Percentiles rank a stretch among this genome's conserved stretches.
phyloP scores from a whole-genome alignment of 1,140 invertebrate genomes.

The Zaprionus inermis region DNA sequence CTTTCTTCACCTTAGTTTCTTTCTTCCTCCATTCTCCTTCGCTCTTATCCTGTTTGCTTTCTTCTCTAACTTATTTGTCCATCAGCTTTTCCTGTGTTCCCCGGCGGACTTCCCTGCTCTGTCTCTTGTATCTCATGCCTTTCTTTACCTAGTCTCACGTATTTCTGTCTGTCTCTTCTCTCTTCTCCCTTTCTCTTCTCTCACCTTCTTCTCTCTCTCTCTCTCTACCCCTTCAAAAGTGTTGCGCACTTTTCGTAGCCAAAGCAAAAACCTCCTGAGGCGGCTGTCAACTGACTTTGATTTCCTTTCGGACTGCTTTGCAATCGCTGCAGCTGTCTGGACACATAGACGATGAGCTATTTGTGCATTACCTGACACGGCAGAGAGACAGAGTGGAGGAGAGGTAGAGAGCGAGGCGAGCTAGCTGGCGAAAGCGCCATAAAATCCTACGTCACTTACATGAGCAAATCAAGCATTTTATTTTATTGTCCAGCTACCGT shows the following conservation, averaged over 20 bases:
- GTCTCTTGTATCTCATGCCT: too few relatives aligned
- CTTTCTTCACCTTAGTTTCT: too few relatives aligned
- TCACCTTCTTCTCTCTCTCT: background rate
- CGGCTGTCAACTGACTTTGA: conserved; percentile 24
- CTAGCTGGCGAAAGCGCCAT: background rate
- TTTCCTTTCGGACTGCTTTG: conserved; percentile 3
- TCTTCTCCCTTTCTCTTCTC: background rate
- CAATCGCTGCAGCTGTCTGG: conserved; percentile 23
- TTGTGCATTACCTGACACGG: conserved; percentile 2
- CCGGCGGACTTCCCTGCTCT: too few relatives aligned
- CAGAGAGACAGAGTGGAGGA: background rate
- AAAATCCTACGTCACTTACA: conserved; percentile 32
- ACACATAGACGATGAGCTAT: conserved; percentile 11
- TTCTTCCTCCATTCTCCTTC: too few relatives aligned
- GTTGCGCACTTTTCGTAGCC: conserved; percentile 20
- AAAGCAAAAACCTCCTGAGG: conserved; percentile 11
- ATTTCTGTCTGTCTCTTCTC: too few relatives aligned
- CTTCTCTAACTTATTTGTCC: too few relatives aligned
- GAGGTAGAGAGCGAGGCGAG: background rate
- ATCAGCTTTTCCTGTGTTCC: too few relatives aligned
- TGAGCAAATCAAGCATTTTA: conserved; percentile 36
- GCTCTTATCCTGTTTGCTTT: too few relatives aligned
- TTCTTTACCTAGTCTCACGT: too few relatives aligned
- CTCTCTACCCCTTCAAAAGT: background rate
- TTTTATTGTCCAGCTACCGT: conserved; percentile 36